Evolutionary conservation across 2,888 invertebrate genomes (phyloP).

Genomic region (Dryomyza anilis): DNA sequence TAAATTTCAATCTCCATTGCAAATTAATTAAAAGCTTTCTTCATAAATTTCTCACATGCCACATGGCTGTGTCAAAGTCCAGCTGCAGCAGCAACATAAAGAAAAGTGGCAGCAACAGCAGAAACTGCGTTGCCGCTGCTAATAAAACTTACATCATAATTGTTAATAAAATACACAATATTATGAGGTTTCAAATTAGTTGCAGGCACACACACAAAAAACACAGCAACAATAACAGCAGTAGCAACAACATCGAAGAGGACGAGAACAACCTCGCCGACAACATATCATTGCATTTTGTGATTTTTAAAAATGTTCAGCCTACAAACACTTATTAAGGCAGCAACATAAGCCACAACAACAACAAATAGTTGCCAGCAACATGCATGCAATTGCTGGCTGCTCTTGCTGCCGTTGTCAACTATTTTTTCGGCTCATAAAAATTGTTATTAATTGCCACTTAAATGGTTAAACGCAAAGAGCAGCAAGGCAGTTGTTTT

Average conservation of each 20-base stretch:
- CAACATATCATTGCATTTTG: constrained; percentile 9
- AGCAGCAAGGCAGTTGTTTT: constrained; percentile 36
- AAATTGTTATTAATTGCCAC: constrained; percentile 62
- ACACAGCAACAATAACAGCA: not conserved
- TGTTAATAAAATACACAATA: constrained; percentile 57
- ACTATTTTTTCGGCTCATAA: constrained; percentile 62
- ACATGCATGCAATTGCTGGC: constrained; percentile 31
- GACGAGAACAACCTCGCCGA: constrained; percentile 5
- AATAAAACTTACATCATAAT: constrained; percentile 60
- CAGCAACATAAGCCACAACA: constrained; percentile 21
- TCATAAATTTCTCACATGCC: constrained; percentile 32
- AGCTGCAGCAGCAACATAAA: not conserved
- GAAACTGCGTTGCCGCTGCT: constrained; percentile 30
- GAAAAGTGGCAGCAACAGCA: constrained; percentile 12
- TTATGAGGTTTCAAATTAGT: constrained; percentile 58
- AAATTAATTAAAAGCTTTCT: constrained; percentile 53
- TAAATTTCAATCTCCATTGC: constrained; percentile 38
- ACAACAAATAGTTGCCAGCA: constrained; percentile 28
- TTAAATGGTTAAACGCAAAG: constrained; percentile 60
- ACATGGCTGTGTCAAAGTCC: constrained; percentile 19
- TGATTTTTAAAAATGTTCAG: not conserved
- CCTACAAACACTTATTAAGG: constrained; percentile 17
- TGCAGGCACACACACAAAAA: constrained; percentile 32
- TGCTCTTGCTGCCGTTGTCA: constrained; percentile 50
- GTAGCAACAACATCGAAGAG: not conserved